phyloP scores from a whole-genome alignment of 1,140 invertebrate species.

The Linepithema humile region DNA sequence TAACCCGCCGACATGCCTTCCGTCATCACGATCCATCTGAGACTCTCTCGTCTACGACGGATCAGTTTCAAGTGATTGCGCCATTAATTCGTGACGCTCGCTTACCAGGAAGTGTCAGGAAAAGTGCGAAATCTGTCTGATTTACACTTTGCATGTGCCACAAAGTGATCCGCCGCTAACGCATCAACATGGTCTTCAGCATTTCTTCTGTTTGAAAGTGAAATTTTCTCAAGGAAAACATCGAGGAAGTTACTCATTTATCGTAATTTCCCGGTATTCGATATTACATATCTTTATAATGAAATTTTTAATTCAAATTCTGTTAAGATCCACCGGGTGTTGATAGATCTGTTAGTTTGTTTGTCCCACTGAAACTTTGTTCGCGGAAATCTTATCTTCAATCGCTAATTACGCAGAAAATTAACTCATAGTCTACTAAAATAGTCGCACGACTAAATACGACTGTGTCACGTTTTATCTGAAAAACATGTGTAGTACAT shows the following conservation, averaged over 20 bases:
- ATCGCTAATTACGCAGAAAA: background rate
- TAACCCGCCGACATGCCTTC: background rate
- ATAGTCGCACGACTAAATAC: background rate
- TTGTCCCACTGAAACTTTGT: background rate
- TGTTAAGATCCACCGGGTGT: background rate
- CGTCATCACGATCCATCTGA: background rate
- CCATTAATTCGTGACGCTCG: background rate
- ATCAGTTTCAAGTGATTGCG: background rate
- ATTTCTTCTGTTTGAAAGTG: background rate
- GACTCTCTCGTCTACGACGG: background rate
- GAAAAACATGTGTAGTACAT: background rate
- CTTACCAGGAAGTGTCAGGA: background rate
- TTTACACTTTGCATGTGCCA: too few relatives aligned
- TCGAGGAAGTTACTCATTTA: background rate
- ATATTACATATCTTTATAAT: background rate
- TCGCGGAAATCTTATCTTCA: background rate
- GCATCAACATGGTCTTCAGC: too few relatives aligned
- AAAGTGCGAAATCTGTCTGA: background rate
- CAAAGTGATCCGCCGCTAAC: too few relatives aligned
- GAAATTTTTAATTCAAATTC: background rate
- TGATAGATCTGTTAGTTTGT: background rate
- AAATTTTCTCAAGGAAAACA: background rate
- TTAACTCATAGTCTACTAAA: background rate
- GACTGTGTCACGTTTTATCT: background rate
- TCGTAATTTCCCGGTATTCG: background rate